Percentiles rank a stretch among this genome's conserved stretches.
Conservation (phyloP, 2,888 invertebrate genomes). For the Zygogramma bicolorata region DNA sequence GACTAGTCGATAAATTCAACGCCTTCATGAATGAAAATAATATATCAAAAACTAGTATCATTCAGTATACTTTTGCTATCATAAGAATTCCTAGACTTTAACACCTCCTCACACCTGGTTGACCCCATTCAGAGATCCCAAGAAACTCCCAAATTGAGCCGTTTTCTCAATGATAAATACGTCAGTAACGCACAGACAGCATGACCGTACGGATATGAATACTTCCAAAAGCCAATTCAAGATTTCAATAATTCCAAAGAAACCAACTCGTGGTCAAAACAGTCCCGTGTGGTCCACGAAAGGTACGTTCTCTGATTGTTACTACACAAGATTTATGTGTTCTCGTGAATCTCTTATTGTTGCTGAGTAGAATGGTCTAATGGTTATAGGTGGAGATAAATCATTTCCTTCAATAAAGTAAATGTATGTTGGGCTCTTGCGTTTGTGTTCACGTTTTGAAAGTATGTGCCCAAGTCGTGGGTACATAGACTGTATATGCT, state of each 20-base stretch:
- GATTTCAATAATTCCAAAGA: constrained; percentile 25
- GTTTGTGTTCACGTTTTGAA: constrained; percentile 17
- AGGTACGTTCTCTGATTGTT: constrained; percentile 34
- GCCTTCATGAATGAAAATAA: neutral
- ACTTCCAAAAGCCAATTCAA: neutral
- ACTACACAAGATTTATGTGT: constrained; percentile 50
- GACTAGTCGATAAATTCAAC: neutral
- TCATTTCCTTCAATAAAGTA: constrained; percentile 30
- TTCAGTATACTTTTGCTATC: too few species aligned
- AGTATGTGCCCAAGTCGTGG: neutral
- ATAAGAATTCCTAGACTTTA: neutral
- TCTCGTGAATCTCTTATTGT: constrained; percentile 37
- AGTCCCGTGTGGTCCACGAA: constrained; percentile 48
- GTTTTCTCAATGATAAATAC: constrained; percentile 35
- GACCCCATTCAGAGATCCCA: constrained; percentile 5
- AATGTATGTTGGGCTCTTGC: constrained; percentile 16
- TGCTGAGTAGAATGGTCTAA: constrained; percentile 27
- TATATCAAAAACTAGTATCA: neutral
- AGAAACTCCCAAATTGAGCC: constrained; percentile 35
- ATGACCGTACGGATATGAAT: constrained; percentile 21
- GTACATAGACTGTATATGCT: neutral
- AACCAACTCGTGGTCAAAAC: constrained; percentile 46
- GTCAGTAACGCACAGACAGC: constrained; percentile 21
- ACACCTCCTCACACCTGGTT: constrained; percentile 25
- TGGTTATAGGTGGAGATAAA: constrained; percentile 34